Conservation (phyloP, 2,113 vertebrate genomes). For the Nipponia nippon region DNA sequence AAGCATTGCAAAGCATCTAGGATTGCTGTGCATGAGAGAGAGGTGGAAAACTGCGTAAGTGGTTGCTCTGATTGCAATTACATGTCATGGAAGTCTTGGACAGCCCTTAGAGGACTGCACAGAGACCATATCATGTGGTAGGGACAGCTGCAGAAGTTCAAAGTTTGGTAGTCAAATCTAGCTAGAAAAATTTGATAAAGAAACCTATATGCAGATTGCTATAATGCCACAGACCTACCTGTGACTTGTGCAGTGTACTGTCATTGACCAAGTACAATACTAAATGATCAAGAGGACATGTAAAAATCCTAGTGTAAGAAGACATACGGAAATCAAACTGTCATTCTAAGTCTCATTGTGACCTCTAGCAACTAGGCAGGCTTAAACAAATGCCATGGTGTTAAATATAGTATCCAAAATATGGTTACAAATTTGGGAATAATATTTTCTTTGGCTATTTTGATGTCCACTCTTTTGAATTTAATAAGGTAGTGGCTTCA, state of each 20-base stretch:
- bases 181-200: background rate
- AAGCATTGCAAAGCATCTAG: background rate
- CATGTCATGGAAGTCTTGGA: background rate
- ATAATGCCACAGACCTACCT: background rate
- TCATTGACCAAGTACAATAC: rapidly evolving
- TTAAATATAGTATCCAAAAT: background rate
- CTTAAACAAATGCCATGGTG: background rate
- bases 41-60: background rate
- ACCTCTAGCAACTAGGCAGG: background rate
- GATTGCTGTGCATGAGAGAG: background rate
- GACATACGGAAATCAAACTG: background rate
- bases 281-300: background rate
- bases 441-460: background rate
- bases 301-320: background rate
- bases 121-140: background rate
- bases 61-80: background rate
- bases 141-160: background rate
- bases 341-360: background rate
- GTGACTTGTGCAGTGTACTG: background rate
- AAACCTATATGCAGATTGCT: background rate
- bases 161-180: background rate
- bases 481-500: background rate
- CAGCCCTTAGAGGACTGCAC: background rate
- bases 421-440: background rate
- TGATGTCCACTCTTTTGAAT: background rate